phyloP scores from a whole-genome alignment of 64 coral and sea anemone genomes.

The Montipora capricornis region DNA sequence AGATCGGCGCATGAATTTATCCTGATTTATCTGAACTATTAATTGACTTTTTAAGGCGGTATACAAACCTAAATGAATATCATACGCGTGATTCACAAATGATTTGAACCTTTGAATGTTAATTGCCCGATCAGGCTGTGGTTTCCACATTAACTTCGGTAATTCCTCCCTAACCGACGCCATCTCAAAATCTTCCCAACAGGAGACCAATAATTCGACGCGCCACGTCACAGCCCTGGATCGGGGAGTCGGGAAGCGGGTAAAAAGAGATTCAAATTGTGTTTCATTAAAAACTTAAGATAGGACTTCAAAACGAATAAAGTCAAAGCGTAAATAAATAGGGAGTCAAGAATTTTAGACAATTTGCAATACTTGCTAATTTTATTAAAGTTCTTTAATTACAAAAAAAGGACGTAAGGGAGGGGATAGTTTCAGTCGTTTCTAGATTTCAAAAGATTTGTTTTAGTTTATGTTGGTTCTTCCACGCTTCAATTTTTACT shows the following conservation, averaged over 20 bases:
- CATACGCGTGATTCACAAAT: slow-evolving; percentile 71
- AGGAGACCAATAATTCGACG: slow-evolving; percentile 13
- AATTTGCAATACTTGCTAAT: background rate
- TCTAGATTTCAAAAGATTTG: too few species aligned
- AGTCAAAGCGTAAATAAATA: background rate
- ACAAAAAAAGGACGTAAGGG: background rate
- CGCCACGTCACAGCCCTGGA: slow-evolving; percentile 64
- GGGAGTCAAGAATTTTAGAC: background rate
- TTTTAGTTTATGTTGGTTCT: too few species aligned
- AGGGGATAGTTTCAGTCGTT: background rate
- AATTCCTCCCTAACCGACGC: slow-evolving; percentile 76
- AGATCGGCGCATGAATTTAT: too few species aligned
- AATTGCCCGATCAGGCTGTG: slow-evolving; percentile 44
- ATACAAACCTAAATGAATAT: slow-evolving; percentile 79
- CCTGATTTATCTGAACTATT: too few species aligned
- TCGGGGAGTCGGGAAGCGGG: background rate
- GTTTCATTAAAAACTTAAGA: slow-evolving; percentile 34
- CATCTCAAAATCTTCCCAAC: background rate
- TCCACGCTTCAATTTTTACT: too few species aligned
- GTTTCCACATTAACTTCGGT: slow-evolving; percentile 81
- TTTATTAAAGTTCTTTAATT: too few species aligned
- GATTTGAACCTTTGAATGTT: slow-evolving; percentile 89
- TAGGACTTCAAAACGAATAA: background rate
- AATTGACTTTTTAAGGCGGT: background rate
- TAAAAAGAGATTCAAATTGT: background rate